phyloP scores from a whole-genome alignment of 2,797 vertebrate genomes.

The Cuculus canorus region DNA sequence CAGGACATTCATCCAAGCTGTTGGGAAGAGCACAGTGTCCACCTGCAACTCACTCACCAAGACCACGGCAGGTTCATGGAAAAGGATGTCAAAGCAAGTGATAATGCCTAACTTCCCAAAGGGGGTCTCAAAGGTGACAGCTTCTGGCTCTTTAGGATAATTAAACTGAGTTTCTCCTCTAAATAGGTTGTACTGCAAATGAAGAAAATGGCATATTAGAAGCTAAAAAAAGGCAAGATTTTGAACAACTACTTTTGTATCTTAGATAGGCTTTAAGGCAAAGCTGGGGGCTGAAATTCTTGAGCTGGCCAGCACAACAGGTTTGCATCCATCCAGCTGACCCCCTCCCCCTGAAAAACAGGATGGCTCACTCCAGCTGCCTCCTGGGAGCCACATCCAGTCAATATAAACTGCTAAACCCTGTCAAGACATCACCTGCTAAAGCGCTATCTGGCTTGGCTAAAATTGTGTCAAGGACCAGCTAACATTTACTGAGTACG shows the following conservation, averaged over 20 bases:
- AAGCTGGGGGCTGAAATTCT: neutral
- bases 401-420: neutral
- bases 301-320: neutral
- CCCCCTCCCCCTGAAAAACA: neutral
- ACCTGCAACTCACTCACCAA: slow-evolving; percentile 63
- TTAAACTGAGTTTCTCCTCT: slow-evolving; percentile 72
- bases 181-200: slow-evolving; percentile 74
- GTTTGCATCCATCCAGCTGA: neutral
- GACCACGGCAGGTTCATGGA: slow-evolving; percentile 50
- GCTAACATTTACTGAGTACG: neutral
- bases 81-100: slow-evolving; percentile 79
- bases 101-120: slow-evolving; percentile 80
- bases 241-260: slow-evolving; percentile 19
- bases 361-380: neutral
- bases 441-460: neutral
- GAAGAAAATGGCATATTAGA: slow-evolving; percentile 38
- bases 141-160: slow-evolving; percentile 64
- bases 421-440: neutral
- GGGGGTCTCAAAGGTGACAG: slow-evolving; percentile 68
- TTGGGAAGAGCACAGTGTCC: slow-evolving; percentile 67
- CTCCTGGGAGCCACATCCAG: neutral
- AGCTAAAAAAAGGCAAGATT: slow-evolving; percentile 43
- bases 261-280: slow-evolving; percentile 42
- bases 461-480: neutral
- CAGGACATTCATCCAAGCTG: slow-evolving; percentile 74